Base-by-base conservation (phyloP, 2,888 invertebrate genomes). In the Pardosa pseudoannulata region DNA sequence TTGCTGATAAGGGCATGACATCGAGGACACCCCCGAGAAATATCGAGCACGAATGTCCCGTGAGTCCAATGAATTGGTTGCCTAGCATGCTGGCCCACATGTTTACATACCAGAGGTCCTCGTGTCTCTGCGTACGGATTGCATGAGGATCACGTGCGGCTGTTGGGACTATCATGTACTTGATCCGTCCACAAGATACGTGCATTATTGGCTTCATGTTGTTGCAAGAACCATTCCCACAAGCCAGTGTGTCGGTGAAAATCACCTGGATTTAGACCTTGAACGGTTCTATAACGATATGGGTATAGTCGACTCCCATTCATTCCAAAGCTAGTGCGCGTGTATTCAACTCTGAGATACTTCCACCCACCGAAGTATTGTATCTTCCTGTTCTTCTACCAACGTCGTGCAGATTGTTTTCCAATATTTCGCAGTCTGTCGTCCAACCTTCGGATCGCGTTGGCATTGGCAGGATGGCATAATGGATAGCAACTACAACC, bases 201-300 rank as follows among this genome's bases (percentile, higher is more conserved):
- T 50, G 50, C 50, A 50, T 50, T 50, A n/a, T 50, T n/a, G 50
- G 50, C 50, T 50, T 50, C 50, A n/a, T 3, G 50, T 50, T 50
- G 50, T 50, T 50, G 50, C 50, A 50, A 50, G 0, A 50, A n/a
- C 50, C 50, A 1, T 3, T 50, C 50, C 5, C 9, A 50, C 7
- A 50, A n/a, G 23, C 16, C 50, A n/a, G 16, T 50, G 50, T 1
- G 16, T 50, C 50, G 36, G 36, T 36, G 36, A 5, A 36, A 5
- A 9, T 36, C 9, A 7, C 36, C 36, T 36, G 36, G 36, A 36
- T 0, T 0, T 50, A 50, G 16, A 9, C 5, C 5, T 50, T 50
- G 13, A 6, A 50, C 1, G 50, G 50, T 50, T 50, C 0, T 50
- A n/a, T n/a, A 50, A n/a, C n/a, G 50, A 50, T 16, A 2, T 50